Base-by-base conservation (phyloP, 2,113 vertebrate genomes). In the Podilymbus podiceps region DNA sequence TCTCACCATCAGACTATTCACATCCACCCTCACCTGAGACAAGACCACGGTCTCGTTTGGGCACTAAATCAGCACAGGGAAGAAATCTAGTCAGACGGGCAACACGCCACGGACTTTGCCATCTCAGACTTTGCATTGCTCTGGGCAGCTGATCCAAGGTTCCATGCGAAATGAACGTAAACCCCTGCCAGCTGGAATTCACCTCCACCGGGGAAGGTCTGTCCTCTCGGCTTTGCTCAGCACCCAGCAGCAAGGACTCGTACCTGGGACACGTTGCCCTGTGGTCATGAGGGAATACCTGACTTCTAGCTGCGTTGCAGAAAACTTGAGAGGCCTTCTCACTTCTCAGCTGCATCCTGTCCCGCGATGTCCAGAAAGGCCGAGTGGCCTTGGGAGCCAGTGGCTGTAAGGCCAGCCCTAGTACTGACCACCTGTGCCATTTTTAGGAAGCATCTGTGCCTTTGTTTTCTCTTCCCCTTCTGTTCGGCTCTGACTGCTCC, bases 91-190 rank as follows among this genome's bases (percentile, higher is more conserved):
- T 55, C 64, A 74, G 66, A 42, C 33, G 68, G 55, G 53, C 42
- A 49, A 62, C 55, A 53, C 0, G 0, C 20, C 1, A 0, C 55
- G 47, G 74, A 31, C 83, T 90, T 42, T 40, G 52, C 58, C 42
- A 12, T 47, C 68, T 85, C 76, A 56, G 64, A 17, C 52, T 56
- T 53, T 3, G 8, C 15, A 22, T 42, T 52, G 8, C 16, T 74
- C 50, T 23, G 46, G 49, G 81, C 31, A 89, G 42, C 64, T 68
- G 71, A 72, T 30, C 77, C 82, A 63, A 86, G 71, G 42, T n/a
- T 7, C 44, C n/a, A 8, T 4, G 50, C 0, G 2, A 85, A 85
- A 44, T 1, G 1, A 58, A 40, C 5, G 52, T 38, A 75, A 85
- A 56, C 8, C 23, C 44, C 40, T 56, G 50, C 38, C 76, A 62